Percentiles rank a stretch among this genome's conserved stretches.
phyloP scores from a whole-genome alignment of 2,113 vertebrate species.

The Mobula hypostoma region DNA sequence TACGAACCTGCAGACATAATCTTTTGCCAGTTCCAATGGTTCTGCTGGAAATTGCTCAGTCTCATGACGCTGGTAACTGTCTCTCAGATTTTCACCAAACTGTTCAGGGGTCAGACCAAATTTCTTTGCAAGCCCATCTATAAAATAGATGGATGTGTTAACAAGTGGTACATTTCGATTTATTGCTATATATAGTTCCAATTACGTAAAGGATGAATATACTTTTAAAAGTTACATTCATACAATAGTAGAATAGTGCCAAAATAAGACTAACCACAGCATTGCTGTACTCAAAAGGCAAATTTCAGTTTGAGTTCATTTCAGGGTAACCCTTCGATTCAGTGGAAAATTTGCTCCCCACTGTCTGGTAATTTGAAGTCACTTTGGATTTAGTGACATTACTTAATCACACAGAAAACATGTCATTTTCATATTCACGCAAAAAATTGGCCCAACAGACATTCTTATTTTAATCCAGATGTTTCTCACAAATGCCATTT shows the following conservation, averaged over 20 bases:
- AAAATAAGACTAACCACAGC: not conserved
- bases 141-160: not conserved
- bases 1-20: constrained; percentile 84
- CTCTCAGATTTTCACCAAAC: constrained; percentile 93
- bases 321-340: not conserved
- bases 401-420: not conserved
- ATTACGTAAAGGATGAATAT: not conserved
- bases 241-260: not conserved
- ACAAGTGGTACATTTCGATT: not conserved
- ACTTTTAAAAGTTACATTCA: not conserved
- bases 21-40: constrained; percentile 89
- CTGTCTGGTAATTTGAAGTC: not conserved
- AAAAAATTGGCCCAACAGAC: not conserved
- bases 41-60: constrained; percentile 97
- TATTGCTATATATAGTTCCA: not conserved
- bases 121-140: constrained; percentile 94
- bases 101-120: constrained; percentile 96
- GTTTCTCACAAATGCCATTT: not conserved
- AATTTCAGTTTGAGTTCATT: not conserved
- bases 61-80: constrained; percentile 96
- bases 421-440: not conserved
- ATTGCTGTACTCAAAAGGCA: not conserved
- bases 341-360: not conserved
- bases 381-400: not conserved
- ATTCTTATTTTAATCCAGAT: not conserved